Evolutionary conservation across 2,888 invertebrate species (phyloP), one percentile per base, ranked within the genome.

Genomic region (Trachelus troglodyta): DNA sequence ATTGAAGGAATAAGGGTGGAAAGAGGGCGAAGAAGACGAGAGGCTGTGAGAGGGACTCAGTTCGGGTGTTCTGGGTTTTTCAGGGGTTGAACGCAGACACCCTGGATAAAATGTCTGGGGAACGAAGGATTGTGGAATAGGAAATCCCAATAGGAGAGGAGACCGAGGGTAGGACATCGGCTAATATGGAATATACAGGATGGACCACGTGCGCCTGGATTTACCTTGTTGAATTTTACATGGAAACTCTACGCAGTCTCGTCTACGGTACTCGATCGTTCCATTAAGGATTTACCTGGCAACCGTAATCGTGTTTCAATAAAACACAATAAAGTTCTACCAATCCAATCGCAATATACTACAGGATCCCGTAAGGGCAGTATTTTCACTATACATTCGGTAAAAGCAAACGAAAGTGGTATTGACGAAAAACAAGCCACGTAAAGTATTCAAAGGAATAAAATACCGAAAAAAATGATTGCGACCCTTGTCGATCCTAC

Each of bases 191-290:
- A 35, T 35, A 23, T 34, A 71, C 83, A 83, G 83, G 83, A 85
- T 81, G 83, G 82, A 75, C 69, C 83, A 80, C 82, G 83, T 83
- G 82, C 80, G 81, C 82, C 84, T 82, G 83, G 83, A 86, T 85
- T 86, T 84, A 85, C 84, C 84, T 86, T 81, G 82, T 83, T 86
- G 84, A 85, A 88, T 87, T 85, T 85, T 85, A 83, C 85, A 86
- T 86, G 82, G 81, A 81, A 81, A 40, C 75, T 79, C 82, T 79
- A 78, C 76, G 81, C 80, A 81, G 78, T 79, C 76, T 69, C 77
- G 77, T 56, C 68, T 15, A 69, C 74, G 37, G 40, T 71, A 37
- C 75, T 75, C 73, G 76, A 79, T 76, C n/a, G 40, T 73, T 69
- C 71, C 75, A 37, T 40, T 78, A 34, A 75, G 77, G 75, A 78